Evolutionary conservation across 1,140 invertebrate species (phyloP).

Genomic region (Sitobion miscanthi): DNA sequence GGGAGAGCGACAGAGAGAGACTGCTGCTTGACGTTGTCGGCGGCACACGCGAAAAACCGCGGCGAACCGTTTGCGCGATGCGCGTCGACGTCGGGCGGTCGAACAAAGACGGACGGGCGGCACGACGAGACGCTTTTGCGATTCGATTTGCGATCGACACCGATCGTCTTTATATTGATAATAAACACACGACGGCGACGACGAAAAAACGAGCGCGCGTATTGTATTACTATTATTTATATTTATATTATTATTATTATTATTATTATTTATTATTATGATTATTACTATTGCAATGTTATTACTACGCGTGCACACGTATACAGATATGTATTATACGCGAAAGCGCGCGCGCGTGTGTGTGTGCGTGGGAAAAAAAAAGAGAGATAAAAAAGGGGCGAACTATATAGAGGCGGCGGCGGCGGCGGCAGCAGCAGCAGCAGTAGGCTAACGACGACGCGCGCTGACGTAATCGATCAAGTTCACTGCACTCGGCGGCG

Average conservation of each 20-base stretch:
- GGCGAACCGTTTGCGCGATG: neutral
- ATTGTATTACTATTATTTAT: neutral
- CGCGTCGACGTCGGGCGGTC: neutral
- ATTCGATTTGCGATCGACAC: neutral
- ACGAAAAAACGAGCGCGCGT: neutral
- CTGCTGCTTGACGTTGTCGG: neutral
- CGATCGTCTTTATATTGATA: neutral
- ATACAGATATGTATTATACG: neutral
- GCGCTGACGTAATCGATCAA: slow-evolving; percentile 55
- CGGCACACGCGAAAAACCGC: slow-evolving; percentile 8
- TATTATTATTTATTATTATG: neutral
- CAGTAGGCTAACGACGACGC: slow-evolving; percentile 25
- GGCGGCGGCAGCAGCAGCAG: slow-evolving; percentile 1
- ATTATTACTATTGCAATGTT: neutral
- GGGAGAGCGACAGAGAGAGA: slow-evolving; percentile 9
- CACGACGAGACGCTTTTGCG: slow-evolving; percentile 22
- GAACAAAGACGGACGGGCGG: neutral
- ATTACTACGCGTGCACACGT: neutral
- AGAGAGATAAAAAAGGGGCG: slow-evolving; percentile 30
- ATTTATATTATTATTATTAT: neutral
- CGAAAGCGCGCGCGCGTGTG: neutral
- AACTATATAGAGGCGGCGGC: slow-evolving; percentile 1
- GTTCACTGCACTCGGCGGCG: slow-evolving; percentile 54
- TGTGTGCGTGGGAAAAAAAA: slow-evolving; percentile 6
- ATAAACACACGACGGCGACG: neutral